Conservation (phyloP, 2,888 invertebrate species). For the Eueremaeus valkanovi region DNA sequence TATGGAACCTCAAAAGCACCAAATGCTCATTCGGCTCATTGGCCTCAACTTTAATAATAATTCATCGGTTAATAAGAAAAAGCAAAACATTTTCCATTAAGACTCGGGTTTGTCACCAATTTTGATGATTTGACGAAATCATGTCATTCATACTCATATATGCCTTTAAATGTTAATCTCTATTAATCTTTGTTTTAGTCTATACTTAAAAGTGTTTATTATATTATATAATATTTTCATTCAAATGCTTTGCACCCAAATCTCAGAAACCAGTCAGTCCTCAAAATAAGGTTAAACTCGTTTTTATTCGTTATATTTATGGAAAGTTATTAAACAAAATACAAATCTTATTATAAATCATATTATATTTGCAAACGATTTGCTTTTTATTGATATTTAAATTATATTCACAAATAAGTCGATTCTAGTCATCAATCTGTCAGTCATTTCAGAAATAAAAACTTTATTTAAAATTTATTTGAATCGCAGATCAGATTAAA, state of each 20-base stretch:
- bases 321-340: background rate
- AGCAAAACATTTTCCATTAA: background rate
- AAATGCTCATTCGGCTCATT: slow-evolving; percentile 24
- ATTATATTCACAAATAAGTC: background rate
- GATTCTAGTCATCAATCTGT: too few relatives aligned
- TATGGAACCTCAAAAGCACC: slow-evolving; percentile 12
- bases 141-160: slow-evolving; percentile 1
- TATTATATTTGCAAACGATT: background rate
- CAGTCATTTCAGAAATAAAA: too few relatives aligned
- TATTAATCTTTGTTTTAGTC: background rate
- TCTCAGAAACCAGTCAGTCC: slow-evolving; percentile 21
- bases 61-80: background rate
- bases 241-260: background rate
- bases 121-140: background rate
- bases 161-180: slow-evolving; percentile 1
- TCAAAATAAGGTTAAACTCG: background rate
- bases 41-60: slow-evolving; percentile 17
- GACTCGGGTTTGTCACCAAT: slow-evolving; percentile 13
- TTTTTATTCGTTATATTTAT: slow-evolving; percentile 1
- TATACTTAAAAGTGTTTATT: slow-evolving; percentile 1
- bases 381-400: background rate
- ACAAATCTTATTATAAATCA: too few relatives aligned
- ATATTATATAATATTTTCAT: slow-evolving; percentile 15
- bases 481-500: too few relatives aligned
- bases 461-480: too few relatives aligned